phyloP scores from a whole-genome alignment of 2,113 vertebrate genomes.

The Natator depressus region DNA sequence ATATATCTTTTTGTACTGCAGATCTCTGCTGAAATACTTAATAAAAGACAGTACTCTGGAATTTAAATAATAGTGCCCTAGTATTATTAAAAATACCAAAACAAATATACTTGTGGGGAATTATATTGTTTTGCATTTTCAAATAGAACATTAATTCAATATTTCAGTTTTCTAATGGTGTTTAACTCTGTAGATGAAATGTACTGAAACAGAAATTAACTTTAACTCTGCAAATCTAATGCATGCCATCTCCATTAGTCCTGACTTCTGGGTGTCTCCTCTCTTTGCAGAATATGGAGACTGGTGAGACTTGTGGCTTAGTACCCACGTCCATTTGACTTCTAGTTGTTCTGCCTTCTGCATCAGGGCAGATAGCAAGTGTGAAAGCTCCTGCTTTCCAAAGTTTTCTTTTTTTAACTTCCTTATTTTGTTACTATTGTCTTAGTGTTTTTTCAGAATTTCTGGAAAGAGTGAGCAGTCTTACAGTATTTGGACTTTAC shows the following conservation, averaged over 20 bases:
- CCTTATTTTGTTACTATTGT: neutral
- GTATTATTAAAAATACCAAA: too few species aligned
- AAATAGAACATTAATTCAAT: neutral
- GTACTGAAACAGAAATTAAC: neutral
- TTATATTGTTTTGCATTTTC: too few species aligned
- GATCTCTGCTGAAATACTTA: neutral
- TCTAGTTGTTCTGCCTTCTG: neutral
- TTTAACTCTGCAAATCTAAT: neutral
- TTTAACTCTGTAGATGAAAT: neutral
- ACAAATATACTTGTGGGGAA: too few species aligned
- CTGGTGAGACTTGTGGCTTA: neutral
- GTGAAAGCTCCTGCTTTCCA: neutral
- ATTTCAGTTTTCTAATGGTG: neutral
- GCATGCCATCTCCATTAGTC: neutral
- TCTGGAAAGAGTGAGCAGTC: neutral
- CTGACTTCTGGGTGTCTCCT: neutral
- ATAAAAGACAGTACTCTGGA: neutral
- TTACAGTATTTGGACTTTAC: neutral
- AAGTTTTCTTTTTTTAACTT: neutral
- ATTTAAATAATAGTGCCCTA: neutral
- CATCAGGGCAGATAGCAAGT: neutral
- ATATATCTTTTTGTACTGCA: neutral
- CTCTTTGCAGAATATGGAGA: neutral
- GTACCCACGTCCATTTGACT: neutral
- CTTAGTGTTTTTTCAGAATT: neutral